phyloP scores from a whole-genome alignment of 1,140 invertebrate genomes.

The Uloborus diversus region DNA sequence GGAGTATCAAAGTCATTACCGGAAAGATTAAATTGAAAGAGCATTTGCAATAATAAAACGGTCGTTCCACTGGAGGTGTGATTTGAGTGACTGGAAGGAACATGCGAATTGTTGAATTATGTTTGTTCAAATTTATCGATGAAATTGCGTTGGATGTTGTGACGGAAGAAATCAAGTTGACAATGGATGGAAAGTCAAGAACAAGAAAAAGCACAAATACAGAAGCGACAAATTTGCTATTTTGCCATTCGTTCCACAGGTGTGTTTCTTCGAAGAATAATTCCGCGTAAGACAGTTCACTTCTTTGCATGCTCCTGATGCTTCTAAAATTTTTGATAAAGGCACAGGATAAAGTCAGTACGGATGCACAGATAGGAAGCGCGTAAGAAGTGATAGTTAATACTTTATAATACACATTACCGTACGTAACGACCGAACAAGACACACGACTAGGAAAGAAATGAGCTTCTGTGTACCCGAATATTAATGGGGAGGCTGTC shows the following conservation, averaged over 20 bases:
- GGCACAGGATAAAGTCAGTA: neutral
- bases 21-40: constrained; percentile 21
- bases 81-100: neutral
- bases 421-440: neutral
- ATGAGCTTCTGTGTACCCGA: neutral
- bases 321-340: constrained; percentile 10
- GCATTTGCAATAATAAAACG: constrained; percentile 15
- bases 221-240: constrained; percentile 21
- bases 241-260: constrained; percentile 47
- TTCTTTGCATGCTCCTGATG: constrained; percentile 4
- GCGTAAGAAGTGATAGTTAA: constrained; percentile 2
- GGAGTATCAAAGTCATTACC: neutral
- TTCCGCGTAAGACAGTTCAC: constrained; percentile 33
- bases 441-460: constrained; percentile 11
- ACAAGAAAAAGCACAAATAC: constrained; percentile 7
- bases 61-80: neutral
- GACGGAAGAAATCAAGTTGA: neutral
- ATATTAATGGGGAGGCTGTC: neutral
- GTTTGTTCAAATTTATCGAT: neutral
- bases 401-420: neutral
- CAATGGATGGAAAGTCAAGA: constrained; percentile 10
- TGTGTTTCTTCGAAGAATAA: constrained; percentile 46
- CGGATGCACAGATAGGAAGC: neutral
- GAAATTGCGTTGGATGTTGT: neutral
- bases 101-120: constrained; percentile 1